phyloP scores from a whole-genome alignment of 2,797 vertebrate genomes.

The Cyclura pinguis region DNA sequence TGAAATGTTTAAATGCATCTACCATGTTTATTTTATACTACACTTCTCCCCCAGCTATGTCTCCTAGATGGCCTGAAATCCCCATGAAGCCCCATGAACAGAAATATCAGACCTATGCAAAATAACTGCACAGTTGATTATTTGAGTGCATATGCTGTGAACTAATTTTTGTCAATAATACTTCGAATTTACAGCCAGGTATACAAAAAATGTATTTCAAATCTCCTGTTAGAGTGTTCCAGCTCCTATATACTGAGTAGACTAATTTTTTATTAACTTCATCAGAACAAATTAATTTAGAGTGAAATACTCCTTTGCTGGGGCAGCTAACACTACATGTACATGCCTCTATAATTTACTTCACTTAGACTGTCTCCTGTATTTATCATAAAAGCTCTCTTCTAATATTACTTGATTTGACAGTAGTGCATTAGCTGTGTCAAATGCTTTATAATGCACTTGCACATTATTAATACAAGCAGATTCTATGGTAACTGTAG shows the following conservation, averaged over 20 bases:
- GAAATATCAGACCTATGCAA: conserved; percentile 43
- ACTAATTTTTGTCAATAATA: conserved; percentile 60
- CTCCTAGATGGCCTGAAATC: conserved; percentile 21
- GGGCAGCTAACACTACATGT: conserved; percentile 83
- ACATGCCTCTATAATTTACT: conserved; percentile 86
- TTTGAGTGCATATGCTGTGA: conserved; percentile 47
- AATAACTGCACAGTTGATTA: conserved; percentile 19
- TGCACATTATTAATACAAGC: conserved; percentile 74
- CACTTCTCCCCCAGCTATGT: conserved; percentile 3
- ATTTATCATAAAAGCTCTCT: conserved; percentile 85
- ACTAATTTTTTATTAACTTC: conserved; percentile 79
- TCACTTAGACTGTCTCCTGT: conserved; percentile 82
- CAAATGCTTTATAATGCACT: conserved; percentile 75
- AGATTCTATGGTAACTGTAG: conserved; percentile 72
- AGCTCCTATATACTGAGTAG: conserved; percentile 72
- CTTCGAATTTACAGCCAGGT: conserved; percentile 65
- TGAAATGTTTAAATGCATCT: background rate
- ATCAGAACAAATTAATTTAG: conserved; percentile 79
- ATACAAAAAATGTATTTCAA: conserved; percentile 58
- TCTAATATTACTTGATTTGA: conserved; percentile 79
- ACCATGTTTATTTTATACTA: conserved; percentile 26
- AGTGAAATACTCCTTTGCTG: conserved; percentile 79
- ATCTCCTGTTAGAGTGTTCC: conserved; percentile 61
- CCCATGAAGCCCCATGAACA: conserved; percentile 30
- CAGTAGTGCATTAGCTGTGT: conserved; percentile 79